These are phyloP conservation scores for Tinea pellionella DNA, from an alignment of 2,888 invertebrate species.

Conservation along the genomic window DNA sequence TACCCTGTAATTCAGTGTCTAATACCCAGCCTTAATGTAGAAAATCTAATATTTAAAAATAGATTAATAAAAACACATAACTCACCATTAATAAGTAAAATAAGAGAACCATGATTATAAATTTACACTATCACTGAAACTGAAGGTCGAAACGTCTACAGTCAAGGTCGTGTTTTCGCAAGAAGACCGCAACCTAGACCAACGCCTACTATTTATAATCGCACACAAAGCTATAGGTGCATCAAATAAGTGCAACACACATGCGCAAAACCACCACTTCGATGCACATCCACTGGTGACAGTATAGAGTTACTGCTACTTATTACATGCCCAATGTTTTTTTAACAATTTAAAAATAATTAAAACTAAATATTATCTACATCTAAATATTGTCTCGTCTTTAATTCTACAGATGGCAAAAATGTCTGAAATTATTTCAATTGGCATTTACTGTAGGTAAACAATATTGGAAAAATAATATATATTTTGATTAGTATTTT, in stretches of 20 bases:
- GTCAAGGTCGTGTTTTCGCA: conserved; percentile 52
- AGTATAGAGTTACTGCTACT: background rate
- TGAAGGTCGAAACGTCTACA: conserved; percentile 35
- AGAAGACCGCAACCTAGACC: conserved; percentile 42
- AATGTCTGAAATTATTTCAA: no score
- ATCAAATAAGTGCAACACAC: background rate
- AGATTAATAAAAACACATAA: background rate
- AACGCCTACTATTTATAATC: conserved; percentile 61
- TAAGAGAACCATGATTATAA: background rate
- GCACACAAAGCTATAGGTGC: conserved; percentile 29
- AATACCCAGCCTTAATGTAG: no score
- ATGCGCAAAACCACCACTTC: background rate
- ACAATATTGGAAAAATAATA: no score
- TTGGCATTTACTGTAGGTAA: no score
- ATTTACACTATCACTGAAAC: background rate
- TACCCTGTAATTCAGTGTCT: no score
- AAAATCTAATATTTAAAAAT: no score
- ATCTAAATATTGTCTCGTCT: no score
- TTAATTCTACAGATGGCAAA: no score
- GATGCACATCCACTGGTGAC: background rate
- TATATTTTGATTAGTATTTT: no score
- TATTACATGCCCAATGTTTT: no score
- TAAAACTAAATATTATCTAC: no score
- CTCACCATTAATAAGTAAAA: background rate
- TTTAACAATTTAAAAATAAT: no score